Percentiles rank a stretch among this genome's conserved stretches.
Evolutionary conservation across 2,113 vertebrate species (phyloP).

Genomic region (Gulo gulo): DNA sequence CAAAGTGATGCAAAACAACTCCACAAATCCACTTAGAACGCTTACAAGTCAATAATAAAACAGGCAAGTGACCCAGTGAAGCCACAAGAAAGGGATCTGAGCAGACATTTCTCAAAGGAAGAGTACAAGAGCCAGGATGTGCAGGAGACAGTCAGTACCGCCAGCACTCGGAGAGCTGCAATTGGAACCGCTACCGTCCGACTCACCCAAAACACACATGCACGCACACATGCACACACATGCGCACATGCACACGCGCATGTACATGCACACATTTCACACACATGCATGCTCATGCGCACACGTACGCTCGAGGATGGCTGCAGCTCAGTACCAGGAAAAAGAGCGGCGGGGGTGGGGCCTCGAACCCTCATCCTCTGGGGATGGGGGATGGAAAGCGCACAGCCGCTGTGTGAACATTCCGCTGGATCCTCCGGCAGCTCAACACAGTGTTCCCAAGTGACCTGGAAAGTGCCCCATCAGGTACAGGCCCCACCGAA

Average conservation of each 20-base stretch:
- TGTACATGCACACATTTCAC: too few relatives aligned
- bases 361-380: not conserved
- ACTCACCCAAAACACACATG: not conserved
- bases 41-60: not conserved
- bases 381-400: not conserved
- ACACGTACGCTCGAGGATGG: not conserved
- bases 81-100: not conserved
- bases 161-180: too few relatives aligned
- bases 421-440: not conserved
- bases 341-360: not conserved
- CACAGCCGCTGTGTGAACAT: too few relatives aligned
- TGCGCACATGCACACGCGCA: not conserved
- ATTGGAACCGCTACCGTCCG: fast-evolving
- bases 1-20: not conserved
- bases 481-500: fast-evolving
- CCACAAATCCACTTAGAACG: not conserved
- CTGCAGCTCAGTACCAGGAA: not conserved
- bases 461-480: not conserved
- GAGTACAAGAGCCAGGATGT: not conserved
- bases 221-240: not conserved
- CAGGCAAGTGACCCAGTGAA: not conserved
- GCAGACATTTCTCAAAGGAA: too few relatives aligned
- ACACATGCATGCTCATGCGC: too few relatives aligned
- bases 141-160: fast-evolving
- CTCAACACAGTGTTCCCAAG: not conserved